These are phyloP conservation scores for Brachionus angularis DNA, from an alignment of 1,140 invertebrate genomes.

Conservation along the genomic window DNA sequence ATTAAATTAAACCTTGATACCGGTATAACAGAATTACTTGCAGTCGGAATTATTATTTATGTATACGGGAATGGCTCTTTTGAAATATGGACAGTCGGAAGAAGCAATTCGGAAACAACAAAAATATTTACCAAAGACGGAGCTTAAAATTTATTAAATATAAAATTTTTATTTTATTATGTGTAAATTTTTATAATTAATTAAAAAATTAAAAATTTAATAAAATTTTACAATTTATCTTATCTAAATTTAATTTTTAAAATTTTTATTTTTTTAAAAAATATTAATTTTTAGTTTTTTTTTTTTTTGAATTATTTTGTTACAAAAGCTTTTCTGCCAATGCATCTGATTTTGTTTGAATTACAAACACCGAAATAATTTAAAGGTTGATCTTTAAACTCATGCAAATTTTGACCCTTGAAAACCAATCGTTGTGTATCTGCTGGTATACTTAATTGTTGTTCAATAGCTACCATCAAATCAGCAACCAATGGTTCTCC, in stretches of 20 bases:
- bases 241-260: no score
- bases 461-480: slow-evolving; percentile 42
- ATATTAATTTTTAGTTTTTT: slow-evolving; percentile 1
- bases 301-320: no score
- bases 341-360: slow-evolving; percentile 10
- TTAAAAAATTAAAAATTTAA: no score
- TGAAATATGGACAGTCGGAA: slow-evolving; percentile 39
- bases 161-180: not conserved
- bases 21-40: slow-evolving; percentile 23
- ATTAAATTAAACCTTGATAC: slow-evolving; percentile 33
- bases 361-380: slow-evolving; percentile 34
- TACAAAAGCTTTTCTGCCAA: slow-evolving; percentile 39
- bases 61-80: slow-evolving; percentile 26
- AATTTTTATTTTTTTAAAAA: not conserved
- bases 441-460: slow-evolving; percentile 26
- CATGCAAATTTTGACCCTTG: slow-evolving; percentile 41
- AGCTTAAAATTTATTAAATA: not conserved
- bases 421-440: slow-evolving; percentile 25
- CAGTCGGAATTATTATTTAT: slow-evolving; percentile 31
- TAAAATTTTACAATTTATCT: no score
- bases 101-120: slow-evolving; percentile 5
- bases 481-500: slow-evolving; percentile 35
- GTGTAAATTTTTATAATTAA: no score
- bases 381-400: not conserved
- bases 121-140: slow-evolving; percentile 9